Conservation (phyloP, 2,113 vertebrate species). For the Paralichthys olivaceus region DNA sequence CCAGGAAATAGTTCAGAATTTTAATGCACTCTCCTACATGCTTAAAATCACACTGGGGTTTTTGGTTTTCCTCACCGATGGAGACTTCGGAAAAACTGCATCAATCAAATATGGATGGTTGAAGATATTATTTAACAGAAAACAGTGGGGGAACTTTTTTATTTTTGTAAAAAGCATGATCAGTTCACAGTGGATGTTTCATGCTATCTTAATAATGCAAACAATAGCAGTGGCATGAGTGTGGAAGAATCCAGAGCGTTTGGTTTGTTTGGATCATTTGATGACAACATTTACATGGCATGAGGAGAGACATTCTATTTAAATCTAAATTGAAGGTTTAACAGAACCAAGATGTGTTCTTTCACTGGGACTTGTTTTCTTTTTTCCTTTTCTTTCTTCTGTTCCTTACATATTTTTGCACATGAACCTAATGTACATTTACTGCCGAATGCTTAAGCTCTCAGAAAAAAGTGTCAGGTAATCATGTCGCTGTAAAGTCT, state of each 20-base stretch:
- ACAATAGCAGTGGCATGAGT: conserved; percentile 29
- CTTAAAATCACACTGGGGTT: conserved; percentile 60
- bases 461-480: not conserved
- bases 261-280: conserved; percentile 24
- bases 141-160: conserved; percentile 18
- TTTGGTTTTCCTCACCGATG: conserved; percentile 50
- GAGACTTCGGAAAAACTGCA: conserved; percentile 33
- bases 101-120: conserved; percentile 52
- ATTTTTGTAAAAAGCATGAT: conserved; percentile 15
- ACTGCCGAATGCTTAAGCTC: not conserved
- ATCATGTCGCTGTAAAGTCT: not conserved
- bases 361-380: not conserved
- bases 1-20: conserved; percentile 58
- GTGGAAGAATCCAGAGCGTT: conserved; percentile 11
- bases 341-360: not conserved
- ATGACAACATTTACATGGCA: conserved; percentile 7
- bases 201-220: conserved; percentile 28
- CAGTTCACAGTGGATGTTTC: conserved; percentile 8
- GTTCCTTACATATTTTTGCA: not conserved
- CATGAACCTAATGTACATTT: not conserved
- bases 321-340: conserved; percentile 10
- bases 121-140: conserved; percentile 32
- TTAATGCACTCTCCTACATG: conserved; percentile 29
- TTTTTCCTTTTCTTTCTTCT: not conserved
- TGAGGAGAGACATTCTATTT: conserved; percentile 12